Evolutionary conservation across 2,888 invertebrate genomes (phyloP), one percentile per base, ranked within the genome.

Genomic region (Drosophila peninsularis): DNA sequence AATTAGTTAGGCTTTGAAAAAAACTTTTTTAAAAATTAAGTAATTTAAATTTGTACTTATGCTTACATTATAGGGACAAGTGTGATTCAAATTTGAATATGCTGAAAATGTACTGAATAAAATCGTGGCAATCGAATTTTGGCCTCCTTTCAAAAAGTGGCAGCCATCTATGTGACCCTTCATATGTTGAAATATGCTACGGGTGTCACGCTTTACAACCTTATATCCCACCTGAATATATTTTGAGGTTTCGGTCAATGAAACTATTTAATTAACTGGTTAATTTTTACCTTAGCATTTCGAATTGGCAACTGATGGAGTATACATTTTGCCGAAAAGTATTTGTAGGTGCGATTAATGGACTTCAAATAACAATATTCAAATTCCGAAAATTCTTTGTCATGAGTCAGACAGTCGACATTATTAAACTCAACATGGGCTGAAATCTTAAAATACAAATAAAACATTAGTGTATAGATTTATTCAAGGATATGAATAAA

Each of bases 331-430:
- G 70, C 0, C 3, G 78, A 71, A 0, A 77, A 7, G n/a, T 72
- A 82, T 58, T 86, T 86, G 68, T 71, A 86, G 10, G 78, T 75
- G 14, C 87, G 83, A 64, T 82, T 82, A 1, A 69, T 17, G 3
- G 87, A 78, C 39, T 44, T 71, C 3, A 82, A 30, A 44, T 14
- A 54, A 36, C 82, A 86, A 19, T 75, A 68, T 0, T 80, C 75
- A 52, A 49, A 80, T 0, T 4, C 55, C 1, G 69, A 0, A 41
- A n/a, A 71, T 0, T 7, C 30, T 17, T 30, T 50, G 45, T 71
- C 55, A 5, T 24, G 36, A 0, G 3, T 49, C 6, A 64, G 0
- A 5, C 86, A 82, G 3, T 62, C 49, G 1, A 66, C 64, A 49
- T 82, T 82, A 19, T 82, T 68, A 39, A 86, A 80, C 39, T 82